These are phyloP conservation scores for Dryobates pubescens DNA, from an alignment of 2,797 vertebrate species.

Conservation along the genomic window DNA sequence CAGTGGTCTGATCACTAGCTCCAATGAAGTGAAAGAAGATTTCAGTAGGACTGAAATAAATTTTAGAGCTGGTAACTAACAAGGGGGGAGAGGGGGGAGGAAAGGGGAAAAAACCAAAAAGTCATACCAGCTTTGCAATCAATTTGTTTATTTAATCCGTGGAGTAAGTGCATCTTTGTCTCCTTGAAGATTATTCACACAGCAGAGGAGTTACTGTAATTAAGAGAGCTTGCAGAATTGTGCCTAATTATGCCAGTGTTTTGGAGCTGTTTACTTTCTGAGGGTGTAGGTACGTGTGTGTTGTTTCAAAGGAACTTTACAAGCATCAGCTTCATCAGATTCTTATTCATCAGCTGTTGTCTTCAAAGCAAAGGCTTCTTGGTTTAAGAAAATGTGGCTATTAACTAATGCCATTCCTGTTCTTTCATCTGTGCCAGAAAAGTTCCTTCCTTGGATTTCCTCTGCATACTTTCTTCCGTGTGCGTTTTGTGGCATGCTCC, in stretches of 20 bases:
- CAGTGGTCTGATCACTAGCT: background rate
- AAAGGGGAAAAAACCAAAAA: background rate
- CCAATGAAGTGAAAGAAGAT: background rate
- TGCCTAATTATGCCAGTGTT: background rate
- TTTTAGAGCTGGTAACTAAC: background rate
- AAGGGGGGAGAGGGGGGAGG: background rate
- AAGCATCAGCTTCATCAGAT: background rate
- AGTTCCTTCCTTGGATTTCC: background rate
- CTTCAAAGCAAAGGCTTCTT: conserved; percentile 41
- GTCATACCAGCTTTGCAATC: background rate
- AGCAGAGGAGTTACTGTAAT: background rate
- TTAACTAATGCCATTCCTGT: conserved; percentile 46
- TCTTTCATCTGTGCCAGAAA: conserved; percentile 65
- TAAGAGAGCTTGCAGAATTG: background rate
- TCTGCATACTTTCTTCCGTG: background rate
- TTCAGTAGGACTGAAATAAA: background rate
- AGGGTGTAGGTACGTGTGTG: background rate
- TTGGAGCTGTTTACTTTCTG: background rate
- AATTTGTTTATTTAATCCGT: background rate
- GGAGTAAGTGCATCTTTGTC: background rate
- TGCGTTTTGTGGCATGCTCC: background rate
- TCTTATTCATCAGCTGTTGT: conserved; percentile 72
- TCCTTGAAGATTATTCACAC: background rate
- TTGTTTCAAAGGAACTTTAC: conserved; percentile 10
- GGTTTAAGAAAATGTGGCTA: conserved; percentile 19